phyloP scores from a whole-genome alignment of 1,140 invertebrate species.

The Drosophila virilis region DNA sequence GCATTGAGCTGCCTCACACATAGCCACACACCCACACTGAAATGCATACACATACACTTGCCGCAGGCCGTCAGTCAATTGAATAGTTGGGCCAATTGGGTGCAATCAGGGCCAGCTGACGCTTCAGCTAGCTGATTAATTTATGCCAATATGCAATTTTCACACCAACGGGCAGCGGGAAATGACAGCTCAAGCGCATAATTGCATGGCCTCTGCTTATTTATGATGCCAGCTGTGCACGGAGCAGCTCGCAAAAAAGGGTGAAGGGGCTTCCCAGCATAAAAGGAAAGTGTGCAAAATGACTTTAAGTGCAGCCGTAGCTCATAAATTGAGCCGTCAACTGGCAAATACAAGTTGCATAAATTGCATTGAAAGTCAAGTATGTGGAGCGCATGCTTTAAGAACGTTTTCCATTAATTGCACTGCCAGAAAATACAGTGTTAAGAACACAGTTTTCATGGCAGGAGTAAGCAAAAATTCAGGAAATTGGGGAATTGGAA shows the following conservation, averaged over 20 bases:
- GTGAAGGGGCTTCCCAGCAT: background rate
- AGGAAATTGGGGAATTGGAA: constrained; percentile 30
- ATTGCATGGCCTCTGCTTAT: constrained; percentile 71
- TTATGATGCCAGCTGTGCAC: constrained; percentile 54
- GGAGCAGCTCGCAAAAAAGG: background rate
- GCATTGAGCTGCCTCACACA: constrained; percentile 10
- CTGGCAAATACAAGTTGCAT: constrained; percentile 72
- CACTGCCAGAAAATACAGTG: constrained; percentile 14
- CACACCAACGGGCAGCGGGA: constrained; percentile 73
- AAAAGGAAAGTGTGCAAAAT: constrained; percentile 49
- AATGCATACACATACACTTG: background rate
- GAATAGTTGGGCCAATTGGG: constrained; percentile 48
- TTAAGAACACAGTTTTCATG: constrained; percentile 11
- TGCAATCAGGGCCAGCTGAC: constrained; percentile 63
- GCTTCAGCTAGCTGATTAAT: constrained; percentile 66
- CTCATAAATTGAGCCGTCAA: constrained; percentile 77
- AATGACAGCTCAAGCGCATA: constrained; percentile 78
- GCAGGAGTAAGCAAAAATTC: constrained; percentile 15
- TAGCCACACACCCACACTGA: constrained; percentile 5
- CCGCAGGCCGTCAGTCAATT: constrained; percentile 31
- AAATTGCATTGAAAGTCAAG: constrained; percentile 64
- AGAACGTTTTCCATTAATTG: constrained; percentile 54
- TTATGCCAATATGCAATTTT: constrained; percentile 82
- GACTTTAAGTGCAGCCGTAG: constrained; percentile 48
- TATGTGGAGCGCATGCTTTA: constrained; percentile 17